A percentile compares a stretch with the other conserved stretches of the same genome.
Conservation (phyloP, 1,140 invertebrate genomes). For the Portunus trituberculatus region DNA sequence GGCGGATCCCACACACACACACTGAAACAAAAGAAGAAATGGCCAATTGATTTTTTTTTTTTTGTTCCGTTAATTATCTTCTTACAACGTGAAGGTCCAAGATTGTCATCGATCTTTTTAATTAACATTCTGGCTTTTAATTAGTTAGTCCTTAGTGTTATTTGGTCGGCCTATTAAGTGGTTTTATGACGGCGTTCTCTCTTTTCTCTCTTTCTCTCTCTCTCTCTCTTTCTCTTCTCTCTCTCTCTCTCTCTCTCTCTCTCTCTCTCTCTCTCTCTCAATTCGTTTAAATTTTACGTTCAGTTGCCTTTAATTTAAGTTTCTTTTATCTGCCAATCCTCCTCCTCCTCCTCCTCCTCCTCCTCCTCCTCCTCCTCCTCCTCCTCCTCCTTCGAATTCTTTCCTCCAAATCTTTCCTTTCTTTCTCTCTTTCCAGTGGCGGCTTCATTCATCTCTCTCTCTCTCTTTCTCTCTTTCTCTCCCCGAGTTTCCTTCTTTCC, state of each 20-base stretch:
- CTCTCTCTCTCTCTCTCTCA: constrained; percentile 2
- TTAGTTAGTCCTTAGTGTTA: not conserved
- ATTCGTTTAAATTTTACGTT: not conserved
- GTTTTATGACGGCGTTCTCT: constrained; percentile 30
- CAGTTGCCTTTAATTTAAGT: not conserved
- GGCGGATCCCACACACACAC: no score
- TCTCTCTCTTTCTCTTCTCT: not conserved
- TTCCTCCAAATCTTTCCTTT: not conserved
- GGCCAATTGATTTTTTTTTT: not conserved
- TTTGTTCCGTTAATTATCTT: not conserved
- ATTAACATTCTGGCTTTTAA: not conserved
- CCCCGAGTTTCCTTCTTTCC: no score
- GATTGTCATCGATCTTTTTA: not conserved
- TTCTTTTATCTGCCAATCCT: not conserved
- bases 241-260: constrained; percentile 22
- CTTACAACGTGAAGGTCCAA: not conserved
- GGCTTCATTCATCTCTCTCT: no score
- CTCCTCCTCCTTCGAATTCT: not conserved
- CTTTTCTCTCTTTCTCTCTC: constrained; percentile 38
- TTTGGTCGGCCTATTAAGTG: no score
- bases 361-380: not conserved
- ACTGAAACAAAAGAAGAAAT: not conserved
- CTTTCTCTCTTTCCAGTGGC: not conserved
- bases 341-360: not conserved
- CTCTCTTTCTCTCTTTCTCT: no score